These are phyloP conservation scores for Bradypus variegatus DNA, from an alignment of 2,797 vertebrate species.

Conservation along the genomic window DNA sequence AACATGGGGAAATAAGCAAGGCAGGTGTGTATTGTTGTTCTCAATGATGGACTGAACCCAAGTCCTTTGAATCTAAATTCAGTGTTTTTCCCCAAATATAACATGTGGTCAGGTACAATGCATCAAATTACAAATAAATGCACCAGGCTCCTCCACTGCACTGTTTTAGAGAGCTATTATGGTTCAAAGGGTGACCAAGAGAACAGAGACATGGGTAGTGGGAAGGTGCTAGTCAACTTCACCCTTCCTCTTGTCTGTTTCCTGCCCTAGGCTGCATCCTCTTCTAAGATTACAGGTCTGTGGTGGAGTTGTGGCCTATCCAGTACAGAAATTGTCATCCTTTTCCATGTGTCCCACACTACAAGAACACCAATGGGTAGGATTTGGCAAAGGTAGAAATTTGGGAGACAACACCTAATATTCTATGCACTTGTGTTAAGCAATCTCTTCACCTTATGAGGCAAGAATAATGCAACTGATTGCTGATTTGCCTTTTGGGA, in stretches of 20 bases:
- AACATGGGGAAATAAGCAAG: not conserved
- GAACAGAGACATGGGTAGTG: too few relatives aligned
- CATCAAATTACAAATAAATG: not conserved
- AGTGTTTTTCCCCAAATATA: not conserved
- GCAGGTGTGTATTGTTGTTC: not conserved
- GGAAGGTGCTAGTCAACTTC: not conserved
- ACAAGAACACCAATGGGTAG: not conserved
- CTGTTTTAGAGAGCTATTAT: not conserved
- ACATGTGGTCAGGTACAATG: not conserved
- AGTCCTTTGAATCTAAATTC: not conserved
- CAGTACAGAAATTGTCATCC: not conserved
- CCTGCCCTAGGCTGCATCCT: not conserved
- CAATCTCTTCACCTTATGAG: not conserved
- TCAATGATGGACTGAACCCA: not conserved
- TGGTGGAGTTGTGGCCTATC: not conserved
- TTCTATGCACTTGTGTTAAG: not conserved
- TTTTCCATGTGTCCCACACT: not conserved
- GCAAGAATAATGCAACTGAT: not conserved
- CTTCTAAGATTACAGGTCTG: not conserved
- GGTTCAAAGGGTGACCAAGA: not conserved
- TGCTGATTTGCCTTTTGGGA: not conserved
- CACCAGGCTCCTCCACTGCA: too few relatives aligned
- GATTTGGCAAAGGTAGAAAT: not conserved
- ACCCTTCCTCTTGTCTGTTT: not conserved
- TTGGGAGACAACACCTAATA: not conserved